Base-by-base conservation (phyloP, 2,888 invertebrate genomes). In the Noctuana brunneofusca region DNA sequence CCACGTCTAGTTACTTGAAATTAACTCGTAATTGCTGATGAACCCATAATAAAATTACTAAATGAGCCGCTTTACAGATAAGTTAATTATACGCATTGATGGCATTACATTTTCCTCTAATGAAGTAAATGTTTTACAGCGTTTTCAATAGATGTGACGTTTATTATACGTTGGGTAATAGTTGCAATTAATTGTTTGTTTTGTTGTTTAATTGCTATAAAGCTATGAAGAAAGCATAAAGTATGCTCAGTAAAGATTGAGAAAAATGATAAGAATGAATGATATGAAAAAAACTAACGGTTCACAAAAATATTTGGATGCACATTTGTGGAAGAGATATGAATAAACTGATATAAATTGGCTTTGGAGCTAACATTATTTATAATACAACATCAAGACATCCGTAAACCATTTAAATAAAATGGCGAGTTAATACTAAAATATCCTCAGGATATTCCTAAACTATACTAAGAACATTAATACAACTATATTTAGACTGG, bases 1-100 rank as follows among this genome's bases (percentile, higher is more conserved):
- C 71, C 75, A 72, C 76, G 74, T 76, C 78, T 75, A 78, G 76
- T 75, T 71, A 75, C 74, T 65, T 80, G 79, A 86, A 85, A 82
- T 83, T 78, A 79, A 80, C 77, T 83, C 78, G 78, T 86, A 78
- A 86, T 86, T 83, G 77, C 80, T 78, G 78, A 80, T 84, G 82
- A 83, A 69, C 67, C 65, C 67, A 65, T 70, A 70, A 73, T 71
- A 70, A 72, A 73, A 81, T 81, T 75, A 73, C 70, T 72, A 67
- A 73, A 71, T 63, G 57, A 63, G 62, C 55, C 62, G 55, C 55
- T 62, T 62, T 62, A 62, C 49, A 62, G 62, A 62, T 62, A 62
- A 62, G 54, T 62, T 62, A 62, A 62, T 62, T 62, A 62, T 62
- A 62, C 27, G 55, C 62, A 62, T 62, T 62, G 62, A 62, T 62